phyloP scores from a whole-genome alignment of 2,113 vertebrate genomes.

The Lipophrys pholis region DNA sequence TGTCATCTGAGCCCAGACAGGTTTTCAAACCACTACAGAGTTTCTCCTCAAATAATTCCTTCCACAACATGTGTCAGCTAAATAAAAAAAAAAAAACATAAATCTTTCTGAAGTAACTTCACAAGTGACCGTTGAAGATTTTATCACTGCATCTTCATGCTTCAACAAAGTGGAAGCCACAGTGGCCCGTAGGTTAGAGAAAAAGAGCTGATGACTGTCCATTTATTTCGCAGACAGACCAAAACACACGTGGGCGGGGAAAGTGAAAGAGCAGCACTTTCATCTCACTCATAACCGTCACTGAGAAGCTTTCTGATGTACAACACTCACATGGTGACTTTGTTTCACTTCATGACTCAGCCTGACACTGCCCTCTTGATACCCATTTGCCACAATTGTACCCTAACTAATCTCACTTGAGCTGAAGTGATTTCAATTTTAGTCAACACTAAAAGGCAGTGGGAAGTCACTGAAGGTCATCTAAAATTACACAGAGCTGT shows the following conservation, averaged over 20 bases:
- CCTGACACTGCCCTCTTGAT: slow-evolving; percentile 9
- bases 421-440: not conserved
- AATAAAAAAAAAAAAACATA: slow-evolving; percentile 7
- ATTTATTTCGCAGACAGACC: not conserved
- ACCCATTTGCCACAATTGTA: no score
- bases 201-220: not conserved
- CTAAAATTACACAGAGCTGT: not conserved
- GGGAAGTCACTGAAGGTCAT: not conserved
- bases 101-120: not conserved
- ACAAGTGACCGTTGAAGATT: not conserved
- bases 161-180: not conserved
- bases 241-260: not conserved
- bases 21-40: not conserved
- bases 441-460: not conserved
- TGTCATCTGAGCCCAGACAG: slow-evolving; percentile 13
- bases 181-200: not conserved
- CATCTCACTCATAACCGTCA: not conserved
- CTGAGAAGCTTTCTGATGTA: slow-evolving; percentile 5
- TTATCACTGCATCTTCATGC: slow-evolving; percentile 2
- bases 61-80: slow-evolving; percentile 6
- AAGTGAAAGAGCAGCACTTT: not conserved
- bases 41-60: slow-evolving; percentile 14
- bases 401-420: not conserved
- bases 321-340: not conserved
- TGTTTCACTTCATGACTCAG: slow-evolving; percentile 1